Conservation (phyloP, 2,797 vertebrate species). For the Erpetoichthys calabaricus region DNA sequence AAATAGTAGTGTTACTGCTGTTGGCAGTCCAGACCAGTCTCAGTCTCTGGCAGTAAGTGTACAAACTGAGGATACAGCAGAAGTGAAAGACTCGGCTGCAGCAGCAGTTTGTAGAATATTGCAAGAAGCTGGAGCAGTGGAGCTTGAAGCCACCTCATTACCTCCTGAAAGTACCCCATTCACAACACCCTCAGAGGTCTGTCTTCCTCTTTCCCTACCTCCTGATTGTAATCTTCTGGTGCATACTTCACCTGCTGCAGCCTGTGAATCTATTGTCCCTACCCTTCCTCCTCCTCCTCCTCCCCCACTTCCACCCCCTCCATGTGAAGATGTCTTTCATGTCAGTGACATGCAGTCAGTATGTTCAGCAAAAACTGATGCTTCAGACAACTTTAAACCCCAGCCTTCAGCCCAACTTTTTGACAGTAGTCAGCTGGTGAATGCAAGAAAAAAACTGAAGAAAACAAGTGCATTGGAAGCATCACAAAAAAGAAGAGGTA, state of each 20-base stretch:
- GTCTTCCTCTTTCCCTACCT: constrained; percentile 36
- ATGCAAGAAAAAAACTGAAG: constrained; percentile 82
- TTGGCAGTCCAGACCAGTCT: constrained; percentile 30
- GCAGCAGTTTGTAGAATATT: background rate
- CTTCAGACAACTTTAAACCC: constrained; percentile 44
- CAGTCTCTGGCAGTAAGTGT: constrained; percentile 48
- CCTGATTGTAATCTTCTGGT: constrained; percentile 14
- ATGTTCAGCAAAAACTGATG: constrained; percentile 36
- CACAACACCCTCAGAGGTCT: constrained; percentile 26
- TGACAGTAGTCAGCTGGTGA: constrained; percentile 85
- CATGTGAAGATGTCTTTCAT: constrained; percentile 41
- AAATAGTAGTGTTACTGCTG: constrained; percentile 23
- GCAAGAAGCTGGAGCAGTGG: constrained; percentile 31
- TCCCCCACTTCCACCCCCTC: constrained; percentile 39
- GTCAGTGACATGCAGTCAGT: constrained; percentile 24
- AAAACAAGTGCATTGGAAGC: constrained; percentile 75
- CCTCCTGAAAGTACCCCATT: constrained; percentile 38
- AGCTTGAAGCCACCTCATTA: constrained; percentile 48
- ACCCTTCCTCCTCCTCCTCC: constrained; percentile 41
- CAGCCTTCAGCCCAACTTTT: constrained; percentile 72
- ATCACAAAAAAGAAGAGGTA: constrained; percentile 79
- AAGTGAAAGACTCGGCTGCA: constrained; percentile 10
- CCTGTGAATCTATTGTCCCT: constrained; percentile 23
- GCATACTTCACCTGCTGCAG: constrained; percentile 21
- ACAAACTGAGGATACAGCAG: constrained; percentile 43